These are phyloP conservation scores for Capitulum mitella DNA, from an alignment of 2,888 invertebrate genomes.

Conservation along the genomic window DNA sequence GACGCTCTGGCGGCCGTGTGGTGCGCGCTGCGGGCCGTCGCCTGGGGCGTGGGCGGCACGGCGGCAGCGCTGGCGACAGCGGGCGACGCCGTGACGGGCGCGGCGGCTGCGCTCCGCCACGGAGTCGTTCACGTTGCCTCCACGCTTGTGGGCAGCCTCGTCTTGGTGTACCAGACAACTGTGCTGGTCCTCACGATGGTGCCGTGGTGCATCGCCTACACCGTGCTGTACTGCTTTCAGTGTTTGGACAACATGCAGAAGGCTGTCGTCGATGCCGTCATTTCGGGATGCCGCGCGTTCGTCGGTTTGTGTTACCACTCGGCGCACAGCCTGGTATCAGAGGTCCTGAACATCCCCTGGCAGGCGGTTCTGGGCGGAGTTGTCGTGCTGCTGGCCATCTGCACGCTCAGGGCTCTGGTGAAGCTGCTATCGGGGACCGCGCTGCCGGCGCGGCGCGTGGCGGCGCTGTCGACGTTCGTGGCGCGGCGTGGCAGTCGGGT, in stretches of 20 bases:
- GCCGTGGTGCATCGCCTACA: background rate
- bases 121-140: background rate
- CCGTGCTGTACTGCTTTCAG: background rate
- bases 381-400: background rate
- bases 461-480: background rate
- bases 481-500: background rate
- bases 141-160: background rate
- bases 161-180: background rate
- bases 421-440: too few relatives aligned
- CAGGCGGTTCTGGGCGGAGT: background rate
- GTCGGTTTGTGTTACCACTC: background rate
- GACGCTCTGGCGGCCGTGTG: background rate
- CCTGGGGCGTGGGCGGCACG: background rate
- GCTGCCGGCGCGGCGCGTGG: background rate
- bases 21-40: background rate
- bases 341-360: background rate
- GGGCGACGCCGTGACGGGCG: background rate
- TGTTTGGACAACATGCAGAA: background rate
- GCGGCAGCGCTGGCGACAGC: background rate
- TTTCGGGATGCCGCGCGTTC: background rate
- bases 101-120: background rate
- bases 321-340: background rate
- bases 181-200: background rate
- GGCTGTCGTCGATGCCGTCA: background rate
- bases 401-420: background rate